Evolutionary conservation across 2,888 invertebrate genomes (phyloP).

Genomic region (Orthosia gracilis): DNA sequence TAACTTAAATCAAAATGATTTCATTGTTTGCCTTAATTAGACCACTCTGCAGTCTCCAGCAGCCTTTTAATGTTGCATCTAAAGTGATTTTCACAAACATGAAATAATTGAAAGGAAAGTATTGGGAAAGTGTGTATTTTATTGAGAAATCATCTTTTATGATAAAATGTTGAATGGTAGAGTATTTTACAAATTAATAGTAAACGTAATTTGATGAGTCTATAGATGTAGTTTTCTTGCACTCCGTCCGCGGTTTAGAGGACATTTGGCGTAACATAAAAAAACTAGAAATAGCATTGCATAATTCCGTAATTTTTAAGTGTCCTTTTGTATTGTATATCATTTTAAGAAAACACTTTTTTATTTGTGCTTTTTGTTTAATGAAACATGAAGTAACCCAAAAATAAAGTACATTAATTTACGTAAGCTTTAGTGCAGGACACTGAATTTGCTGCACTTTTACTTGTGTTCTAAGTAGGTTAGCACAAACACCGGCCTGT

Average conservation of each 20-base stretch:
- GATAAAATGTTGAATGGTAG: background rate
- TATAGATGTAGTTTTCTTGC: slow-evolving; percentile 28
- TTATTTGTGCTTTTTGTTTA: slow-evolving; percentile 2
- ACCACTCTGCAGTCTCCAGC: background rate
- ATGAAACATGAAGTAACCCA: slow-evolving; percentile 7
- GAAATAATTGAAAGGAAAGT: background rate
- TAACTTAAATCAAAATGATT: background rate
- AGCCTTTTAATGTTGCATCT: background rate
- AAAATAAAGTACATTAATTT: slow-evolving; percentile 49
- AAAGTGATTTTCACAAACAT: background rate
- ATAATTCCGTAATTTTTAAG: slow-evolving; percentile 51
- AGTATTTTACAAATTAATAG: background rate
- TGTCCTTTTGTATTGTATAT: slow-evolving; percentile 19
- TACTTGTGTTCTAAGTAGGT: slow-evolving; percentile 30
- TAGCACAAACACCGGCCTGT: slow-evolving; percentile 52
- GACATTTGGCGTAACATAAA: slow-evolving; percentile 34
- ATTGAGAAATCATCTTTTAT: background rate
- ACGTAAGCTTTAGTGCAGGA: slow-evolving; percentile 10
- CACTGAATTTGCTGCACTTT: slow-evolving; percentile 10
- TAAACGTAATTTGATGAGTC: slow-evolving; percentile 18
- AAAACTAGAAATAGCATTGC: slow-evolving; percentile 40
- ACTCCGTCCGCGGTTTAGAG: slow-evolving; percentile 55
- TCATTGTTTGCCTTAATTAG: background rate
- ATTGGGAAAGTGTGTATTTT: background rate
- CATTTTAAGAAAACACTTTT: slow-evolving; percentile 18